Conservation (phyloP, 2,113 vertebrate species). For the Nerophis lumbriciformis region DNA sequence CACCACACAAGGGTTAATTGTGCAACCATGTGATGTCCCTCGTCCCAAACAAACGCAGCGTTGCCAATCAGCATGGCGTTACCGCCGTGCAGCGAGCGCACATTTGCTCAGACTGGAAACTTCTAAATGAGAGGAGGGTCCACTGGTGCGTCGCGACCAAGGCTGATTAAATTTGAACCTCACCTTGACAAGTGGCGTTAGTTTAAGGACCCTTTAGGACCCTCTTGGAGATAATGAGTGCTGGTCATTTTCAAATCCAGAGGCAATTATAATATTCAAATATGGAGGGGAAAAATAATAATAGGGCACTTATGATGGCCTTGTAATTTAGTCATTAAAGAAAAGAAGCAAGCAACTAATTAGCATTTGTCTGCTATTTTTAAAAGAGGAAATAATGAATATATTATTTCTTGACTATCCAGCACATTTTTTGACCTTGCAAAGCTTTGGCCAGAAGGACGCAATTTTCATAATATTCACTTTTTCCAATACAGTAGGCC, state of each 20-base stretch:
- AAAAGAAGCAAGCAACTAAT: background rate
- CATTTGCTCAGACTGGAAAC: too few species aligned
- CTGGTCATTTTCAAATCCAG: slow-evolving; percentile 1
- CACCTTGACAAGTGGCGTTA: background rate
- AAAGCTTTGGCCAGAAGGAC: slow-evolving; percentile 1
- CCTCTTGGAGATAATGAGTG: background rate
- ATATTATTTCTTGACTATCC: background rate
- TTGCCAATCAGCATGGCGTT: too few species aligned
- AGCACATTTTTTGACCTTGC: background rate
- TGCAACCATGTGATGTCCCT: too few species aligned
- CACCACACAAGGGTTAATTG: too few species aligned
- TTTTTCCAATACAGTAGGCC: too few species aligned
- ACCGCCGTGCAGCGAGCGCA: too few species aligned
- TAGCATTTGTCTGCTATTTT: background rate
- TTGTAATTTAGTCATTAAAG: background rate
- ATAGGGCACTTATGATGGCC: background rate
- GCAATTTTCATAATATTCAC: background rate
- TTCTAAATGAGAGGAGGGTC: background rate
- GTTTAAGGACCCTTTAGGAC: background rate
- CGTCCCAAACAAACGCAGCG: background rate
- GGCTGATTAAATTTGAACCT: background rate
- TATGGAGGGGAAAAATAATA: background rate
- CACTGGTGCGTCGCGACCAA: background rate
- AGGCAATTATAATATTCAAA: background rate
- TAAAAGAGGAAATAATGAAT: background rate